Percentiles rank a stretch among this genome's conserved stretches.
phyloP scores from a whole-genome alignment of 2,113 vertebrate genomes.

The Ramphastos sulfuratus region DNA sequence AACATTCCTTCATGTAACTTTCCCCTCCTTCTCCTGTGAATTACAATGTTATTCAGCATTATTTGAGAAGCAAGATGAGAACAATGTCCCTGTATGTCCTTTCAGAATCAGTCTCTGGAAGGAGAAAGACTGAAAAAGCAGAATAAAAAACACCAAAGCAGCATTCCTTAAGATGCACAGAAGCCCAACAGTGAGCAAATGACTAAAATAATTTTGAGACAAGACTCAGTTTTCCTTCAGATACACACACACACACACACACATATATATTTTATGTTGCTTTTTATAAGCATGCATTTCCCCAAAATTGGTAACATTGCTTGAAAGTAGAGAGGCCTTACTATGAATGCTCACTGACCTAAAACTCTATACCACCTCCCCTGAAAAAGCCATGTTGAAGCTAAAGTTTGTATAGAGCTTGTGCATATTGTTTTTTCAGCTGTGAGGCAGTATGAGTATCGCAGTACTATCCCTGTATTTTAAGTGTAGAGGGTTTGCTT shows the following conservation, averaged over 20 bases:
- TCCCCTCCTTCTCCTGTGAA: not conserved
- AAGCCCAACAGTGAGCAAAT: not conserved
- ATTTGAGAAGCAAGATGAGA: not conserved
- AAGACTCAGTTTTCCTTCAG: not conserved
- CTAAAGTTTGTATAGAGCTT: not conserved
- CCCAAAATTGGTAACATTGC: not conserved
- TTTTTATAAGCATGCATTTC: not conserved
- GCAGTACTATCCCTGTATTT: constrained; percentile 9
- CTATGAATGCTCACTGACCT: not conserved
- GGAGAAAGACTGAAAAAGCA: not conserved
- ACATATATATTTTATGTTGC: not conserved
- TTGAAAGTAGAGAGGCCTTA: not conserved
- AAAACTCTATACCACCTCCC: not conserved
- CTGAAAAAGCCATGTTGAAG: not conserved
- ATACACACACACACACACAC: too few relatives aligned
- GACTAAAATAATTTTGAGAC: not conserved
- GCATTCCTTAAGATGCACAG: not conserved
- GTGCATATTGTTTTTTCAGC: constrained; percentile 46
- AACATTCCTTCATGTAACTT: not conserved
- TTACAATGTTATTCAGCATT: not conserved
- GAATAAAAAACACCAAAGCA: not conserved
- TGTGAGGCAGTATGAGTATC: constrained; percentile 3
- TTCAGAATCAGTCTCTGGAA: not conserved
- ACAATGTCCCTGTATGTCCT: not conserved
- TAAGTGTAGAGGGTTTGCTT: not conserved